A percentile compares a stretch with the other conserved stretches of the same genome.
phyloP scores from a whole-genome alignment of 2,888 invertebrate genomes.

The Bombylius major region DNA sequence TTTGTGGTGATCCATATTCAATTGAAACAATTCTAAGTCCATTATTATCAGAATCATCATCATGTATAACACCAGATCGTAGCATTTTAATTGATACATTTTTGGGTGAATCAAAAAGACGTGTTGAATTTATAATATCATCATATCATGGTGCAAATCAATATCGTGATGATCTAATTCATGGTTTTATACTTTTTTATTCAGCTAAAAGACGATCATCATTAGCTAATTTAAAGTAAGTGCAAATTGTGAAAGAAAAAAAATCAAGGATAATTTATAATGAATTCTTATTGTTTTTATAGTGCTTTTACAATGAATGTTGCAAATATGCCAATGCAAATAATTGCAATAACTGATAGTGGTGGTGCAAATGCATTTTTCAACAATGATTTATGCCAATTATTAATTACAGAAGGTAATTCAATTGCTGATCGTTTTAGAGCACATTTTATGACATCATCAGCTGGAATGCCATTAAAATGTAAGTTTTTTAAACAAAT shows the following conservation, averaged over 20 bases:
- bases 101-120: slow-evolving; percentile 78
- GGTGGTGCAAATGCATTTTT: slow-evolving; percentile 83
- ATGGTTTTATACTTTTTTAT: slow-evolving; percentile 90
- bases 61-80: slow-evolving; percentile 53
- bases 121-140: slow-evolving; percentile 80
- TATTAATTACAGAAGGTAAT: slow-evolving; percentile 86
- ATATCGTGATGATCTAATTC: slow-evolving; percentile 81
- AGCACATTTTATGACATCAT: slow-evolving; percentile 86
- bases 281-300: slow-evolving; percentile 18
- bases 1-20: slow-evolving; percentile 89
- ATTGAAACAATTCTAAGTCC: slow-evolving; percentile 83
- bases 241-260: slow-evolving; percentile 13
- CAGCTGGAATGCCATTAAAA: slow-evolving; percentile 72
- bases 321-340: slow-evolving; percentile 84
- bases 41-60: slow-evolving; percentile 72
- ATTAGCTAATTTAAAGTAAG: slow-evolving; percentile 77
- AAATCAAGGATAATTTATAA: background rate
- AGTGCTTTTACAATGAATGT: slow-evolving; percentile 90
- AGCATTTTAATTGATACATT: slow-evolving; percentile 86
- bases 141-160: slow-evolving; percentile 91
- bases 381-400: slow-evolving; percentile 77
- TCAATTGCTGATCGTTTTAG: slow-evolving; percentile 78
- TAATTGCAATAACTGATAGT: slow-evolving; percentile 84
- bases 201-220: slow-evolving; percentile 92
- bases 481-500: slow-evolving; percentile 42